Conservation (phyloP, 2,888 invertebrate genomes). For the Eupithecia abbreviata region DNA sequence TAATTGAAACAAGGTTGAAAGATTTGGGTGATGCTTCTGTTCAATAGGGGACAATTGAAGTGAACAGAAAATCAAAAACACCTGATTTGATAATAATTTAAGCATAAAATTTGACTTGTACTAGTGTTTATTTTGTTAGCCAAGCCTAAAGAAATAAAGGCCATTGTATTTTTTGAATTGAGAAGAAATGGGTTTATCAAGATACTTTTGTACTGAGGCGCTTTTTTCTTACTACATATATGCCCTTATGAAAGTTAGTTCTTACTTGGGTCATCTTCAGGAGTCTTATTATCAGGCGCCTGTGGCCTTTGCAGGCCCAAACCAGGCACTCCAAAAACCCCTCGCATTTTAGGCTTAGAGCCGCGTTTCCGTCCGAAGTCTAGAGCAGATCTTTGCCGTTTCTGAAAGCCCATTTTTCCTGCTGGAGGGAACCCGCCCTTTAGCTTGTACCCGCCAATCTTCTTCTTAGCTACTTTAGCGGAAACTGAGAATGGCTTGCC, state of each 20-base stretch:
- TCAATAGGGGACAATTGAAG: not conserved
- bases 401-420: constrained; percentile 89
- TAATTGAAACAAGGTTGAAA: not conserved
- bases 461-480: constrained; percentile 90
- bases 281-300: constrained; percentile 81
- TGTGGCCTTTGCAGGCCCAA: constrained; percentile 88
- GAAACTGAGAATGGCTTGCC: constrained; percentile 91
- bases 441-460: constrained; percentile 87
- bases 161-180: not conserved
- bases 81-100: no score
- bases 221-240: not conserved
- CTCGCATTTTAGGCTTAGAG: constrained; percentile 94
- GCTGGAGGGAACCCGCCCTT: constrained; percentile 86
- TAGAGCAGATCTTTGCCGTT: constrained; percentile 86
- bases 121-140: no score
- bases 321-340: constrained; percentile 91
- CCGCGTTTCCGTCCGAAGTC: constrained; percentile 93
- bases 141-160: no score
- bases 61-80: no score
- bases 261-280: constrained; percentile 80
- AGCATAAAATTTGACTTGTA: no score
- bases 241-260: not conserved
- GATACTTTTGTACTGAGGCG: not conserved
- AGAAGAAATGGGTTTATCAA: not conserved
- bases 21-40: not conserved